Percentiles rank a stretch among this genome's conserved stretches.
Evolutionary conservation across 2,113 vertebrate species (phyloP).

Genomic region (Microtus pennsylvanicus): DNA sequence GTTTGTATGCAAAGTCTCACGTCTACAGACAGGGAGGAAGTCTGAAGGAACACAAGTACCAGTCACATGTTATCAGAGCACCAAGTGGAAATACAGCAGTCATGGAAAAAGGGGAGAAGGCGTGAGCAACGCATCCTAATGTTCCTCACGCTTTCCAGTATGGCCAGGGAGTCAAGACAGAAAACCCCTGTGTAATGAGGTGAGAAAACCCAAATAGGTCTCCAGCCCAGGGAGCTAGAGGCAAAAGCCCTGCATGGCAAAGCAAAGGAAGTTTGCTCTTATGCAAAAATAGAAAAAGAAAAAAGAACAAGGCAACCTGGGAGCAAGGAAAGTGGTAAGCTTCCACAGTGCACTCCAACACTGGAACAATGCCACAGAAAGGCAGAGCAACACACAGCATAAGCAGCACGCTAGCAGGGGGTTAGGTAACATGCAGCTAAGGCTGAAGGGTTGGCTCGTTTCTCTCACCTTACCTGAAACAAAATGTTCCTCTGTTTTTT

Average conservation of each 20-base stretch:
- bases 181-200: background rate
- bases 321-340: conserved; percentile 19
- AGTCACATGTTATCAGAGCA: conserved; percentile 32
- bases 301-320: background rate
- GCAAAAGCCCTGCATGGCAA: background rate
- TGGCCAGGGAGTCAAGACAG: background rate
- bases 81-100: conserved; percentile 60
- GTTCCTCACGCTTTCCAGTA: background rate
- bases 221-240: background rate
- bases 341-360: conserved; percentile 4
- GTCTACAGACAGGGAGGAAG: background rate
- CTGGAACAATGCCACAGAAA: background rate
- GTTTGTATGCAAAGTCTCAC: background rate
- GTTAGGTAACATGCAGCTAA: background rate
- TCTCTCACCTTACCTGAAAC: background rate
- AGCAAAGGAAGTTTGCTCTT: background rate
- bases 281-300: background rate
- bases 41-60: background rate
- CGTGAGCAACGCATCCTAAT: conserved; percentile 41
- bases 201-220: background rate
- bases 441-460: background rate
- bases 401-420: background rate
- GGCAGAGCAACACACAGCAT: background rate
- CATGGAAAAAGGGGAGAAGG: conserved; percentile 52
- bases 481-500: background rate